Base-by-base conservation (phyloP, 2,888 invertebrate species). In the Pollenia griseotomentosa region DNA sequence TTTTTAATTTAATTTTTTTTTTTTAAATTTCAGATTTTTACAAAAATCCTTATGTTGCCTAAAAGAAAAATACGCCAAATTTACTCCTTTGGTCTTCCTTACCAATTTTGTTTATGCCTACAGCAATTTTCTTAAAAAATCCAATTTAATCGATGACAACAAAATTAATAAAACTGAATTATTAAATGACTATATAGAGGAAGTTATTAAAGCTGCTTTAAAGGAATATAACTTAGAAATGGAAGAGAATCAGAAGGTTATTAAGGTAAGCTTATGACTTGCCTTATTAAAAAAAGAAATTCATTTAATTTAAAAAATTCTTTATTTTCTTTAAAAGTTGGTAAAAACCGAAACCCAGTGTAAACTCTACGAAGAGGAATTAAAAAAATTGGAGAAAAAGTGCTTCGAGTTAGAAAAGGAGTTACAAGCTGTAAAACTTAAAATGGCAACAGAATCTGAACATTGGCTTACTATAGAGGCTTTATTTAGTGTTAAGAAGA, bases 391-490 rank as follows among this genome's bases (percentile, higher is more conserved):
- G 55, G 90, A 91, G 63, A 81, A 88, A 23, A 92, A 90, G 68
- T 90, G 90, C 44, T 16, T 66, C 6, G 89, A 89, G 33, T 88
- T 93, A 2, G 92, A 92, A 80, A 86, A 87, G 10, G 92, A 93
- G 74, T 77, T 93, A 6, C 86, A 89, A 4, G 90, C 90, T 16
- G 48, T 92, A n/a, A 90, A 91, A 16, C 44, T 93, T 42, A 89
- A 89, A 19, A 90, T 90, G 80, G 91, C 92, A 9, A 90, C 89
- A 7, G 92, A 93, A 12, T 89, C 90, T 19, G 92, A 93, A 83
- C 94, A 93, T 75, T 93, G 93, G 93, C 92, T 92, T 61, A 93
- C 93, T 3, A 91, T 93, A 42, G 90, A 90, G 19, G 92, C 92
- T 2, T 70, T 93, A 19, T 93, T 89, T 85, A 71, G 78, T 9